Evolutionary conservation across 37 sponge, comb jelly and placozoan species (phyloP), one percentile per base, ranked within the genome.

Genomic region (Spongilla lacustris): DNA sequence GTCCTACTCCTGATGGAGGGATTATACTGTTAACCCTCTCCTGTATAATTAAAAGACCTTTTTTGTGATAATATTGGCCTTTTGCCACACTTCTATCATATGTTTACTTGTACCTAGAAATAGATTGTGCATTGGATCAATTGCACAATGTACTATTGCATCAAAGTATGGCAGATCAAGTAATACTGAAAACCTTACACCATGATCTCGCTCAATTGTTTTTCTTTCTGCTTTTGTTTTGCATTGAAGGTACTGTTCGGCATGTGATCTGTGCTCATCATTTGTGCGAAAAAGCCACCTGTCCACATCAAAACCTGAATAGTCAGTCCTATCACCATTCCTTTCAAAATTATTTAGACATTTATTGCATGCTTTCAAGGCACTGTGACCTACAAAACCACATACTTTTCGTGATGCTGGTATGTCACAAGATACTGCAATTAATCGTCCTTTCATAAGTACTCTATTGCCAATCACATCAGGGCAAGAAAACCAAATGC

Each of bases 391-490:
- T 70, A 89, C 32, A 74, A 91, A 87, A 34, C 92, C 92, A 87
- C 83, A 79, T 32, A 91, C 70, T 66, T 91, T 91, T 29, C 92
- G 77, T 27, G 82, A 73, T 26, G 92, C 92, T 48, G 92, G 88
- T 23, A 91, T 87, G 35, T 91, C 92, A 84, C 87, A 87, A 69
- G 74, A 72, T 66, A 87, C 58, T 36, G 87, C 84, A 30, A 84
- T 35, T 22, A 91, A 35, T 21, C 78, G 69, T 14, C 79, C 70
- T 58, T 58, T 58, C 14, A 58, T 17, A 58, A 58, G 11, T 1
- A 58, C 58, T 10, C 58, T 10, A 8, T 33, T 21, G 11, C 67
- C n/a, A 37, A 46, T 36, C 9, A 23, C 58, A 50, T 82, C 36
- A 33, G 58, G 58, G 1, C 6, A 14, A 9, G 6, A 2, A 12